phyloP scores from a whole-genome alignment of 2,888 invertebrate genomes.

The Drosophila subquinaria region DNA sequence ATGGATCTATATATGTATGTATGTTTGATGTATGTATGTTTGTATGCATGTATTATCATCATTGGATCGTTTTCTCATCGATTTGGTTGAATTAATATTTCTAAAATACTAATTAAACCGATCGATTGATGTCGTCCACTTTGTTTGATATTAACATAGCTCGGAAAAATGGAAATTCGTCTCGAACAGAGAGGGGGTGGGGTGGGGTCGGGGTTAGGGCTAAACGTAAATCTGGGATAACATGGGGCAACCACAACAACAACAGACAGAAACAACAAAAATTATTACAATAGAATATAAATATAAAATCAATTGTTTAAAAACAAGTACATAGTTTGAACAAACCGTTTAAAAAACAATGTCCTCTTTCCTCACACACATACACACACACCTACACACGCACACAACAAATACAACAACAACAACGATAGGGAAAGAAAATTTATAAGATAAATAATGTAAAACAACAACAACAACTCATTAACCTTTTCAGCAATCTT shows the following conservation, averaged over 20 bases:
- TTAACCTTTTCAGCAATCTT: constrained; percentile 41
- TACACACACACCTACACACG: too few species aligned
- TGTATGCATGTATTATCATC: constrained; percentile 12
- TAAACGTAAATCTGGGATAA: constrained; percentile 7
- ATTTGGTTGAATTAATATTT: constrained; percentile 36
- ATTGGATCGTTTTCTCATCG: constrained; percentile 24
- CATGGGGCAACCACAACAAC: constrained; percentile 24
- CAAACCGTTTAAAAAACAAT: constrained; percentile 12
- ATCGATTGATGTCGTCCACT: constrained; percentile 9
- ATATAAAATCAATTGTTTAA: constrained; percentile 28
- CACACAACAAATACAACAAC: constrained; percentile 11
- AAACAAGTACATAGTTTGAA: constrained; percentile 26
- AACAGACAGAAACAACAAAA: constrained; percentile 25
- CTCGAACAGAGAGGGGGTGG: constrained; percentile 31
- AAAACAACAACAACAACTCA: constrained; percentile 8
- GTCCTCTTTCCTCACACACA: background rate
- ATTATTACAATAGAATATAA: constrained; percentile 48
- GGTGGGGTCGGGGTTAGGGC: constrained; percentile 18
- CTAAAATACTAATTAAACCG: constrained; percentile 40
- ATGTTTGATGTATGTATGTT: constrained; percentile 13
- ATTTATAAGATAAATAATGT: constrained; percentile 13
- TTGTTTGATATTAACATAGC: constrained; percentile 3
- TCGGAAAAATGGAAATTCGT: constrained; percentile 19
- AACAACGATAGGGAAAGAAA: constrained; percentile 24
- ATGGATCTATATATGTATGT: constrained; percentile 23